Evolutionary conservation across 1,140 invertebrate genomes (phyloP).

Genomic region (Brachionus paranguensis): DNA sequence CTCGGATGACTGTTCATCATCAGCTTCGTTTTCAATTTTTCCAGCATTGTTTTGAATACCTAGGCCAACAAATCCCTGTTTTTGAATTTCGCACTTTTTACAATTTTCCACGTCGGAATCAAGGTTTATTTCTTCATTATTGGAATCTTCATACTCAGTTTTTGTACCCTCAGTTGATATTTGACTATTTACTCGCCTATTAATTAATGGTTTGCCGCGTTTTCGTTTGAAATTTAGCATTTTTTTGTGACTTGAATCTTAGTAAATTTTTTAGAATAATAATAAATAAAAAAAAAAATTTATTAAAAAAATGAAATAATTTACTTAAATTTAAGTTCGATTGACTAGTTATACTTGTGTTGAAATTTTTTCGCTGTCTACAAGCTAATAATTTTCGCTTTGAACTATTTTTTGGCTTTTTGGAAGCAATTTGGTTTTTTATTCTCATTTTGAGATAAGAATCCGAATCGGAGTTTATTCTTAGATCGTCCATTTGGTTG

Average conservation of each 20-base stretch:
- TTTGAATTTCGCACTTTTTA: neutral
- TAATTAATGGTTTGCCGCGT: neutral
- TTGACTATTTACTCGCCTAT: neutral
- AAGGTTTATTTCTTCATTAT: neutral
- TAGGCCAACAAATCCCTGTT: neutral
- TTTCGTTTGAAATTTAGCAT: neutral
- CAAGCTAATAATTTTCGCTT: neutral
- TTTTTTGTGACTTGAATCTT: neutral
- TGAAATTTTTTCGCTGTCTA: neutral
- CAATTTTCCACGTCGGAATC: neutral
- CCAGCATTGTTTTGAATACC: neutral
- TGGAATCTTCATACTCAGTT: constrained; percentile 17
- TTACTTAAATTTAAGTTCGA: constrained; percentile 21
- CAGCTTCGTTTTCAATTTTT: constrained; percentile 5
- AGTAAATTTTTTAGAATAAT: neutral
- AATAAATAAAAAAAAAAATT: neutral
- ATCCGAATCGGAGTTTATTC: neutral
- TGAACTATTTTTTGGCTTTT: neutral
- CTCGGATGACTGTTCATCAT: neutral
- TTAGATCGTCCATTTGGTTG: constrained; percentile 3
- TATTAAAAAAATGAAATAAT: neutral
- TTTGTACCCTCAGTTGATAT: neutral
- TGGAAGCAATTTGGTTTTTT: neutral
- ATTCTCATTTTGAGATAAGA: neutral
- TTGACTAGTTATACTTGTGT: neutral